phyloP scores from a whole-genome alignment of 2,113 vertebrate genomes.

The Centropus unirufus region DNA sequence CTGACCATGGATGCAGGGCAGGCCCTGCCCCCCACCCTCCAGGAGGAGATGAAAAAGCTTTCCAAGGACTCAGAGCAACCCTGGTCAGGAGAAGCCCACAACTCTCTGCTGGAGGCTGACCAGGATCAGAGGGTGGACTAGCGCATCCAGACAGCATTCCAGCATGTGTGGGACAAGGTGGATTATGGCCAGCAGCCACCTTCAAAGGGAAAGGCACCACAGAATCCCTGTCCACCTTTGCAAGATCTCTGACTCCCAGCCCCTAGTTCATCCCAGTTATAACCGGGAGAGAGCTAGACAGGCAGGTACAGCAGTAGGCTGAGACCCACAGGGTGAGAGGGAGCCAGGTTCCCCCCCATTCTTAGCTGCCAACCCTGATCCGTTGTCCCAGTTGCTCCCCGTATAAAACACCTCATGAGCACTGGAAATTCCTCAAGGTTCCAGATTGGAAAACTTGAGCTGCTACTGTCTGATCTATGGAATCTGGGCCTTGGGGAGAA shows the following conservation, averaged over 20 bases:
- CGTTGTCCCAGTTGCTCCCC: background rate
- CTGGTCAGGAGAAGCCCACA: background rate
- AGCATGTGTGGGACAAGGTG: background rate
- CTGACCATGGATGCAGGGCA: background rate
- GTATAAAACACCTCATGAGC: background rate
- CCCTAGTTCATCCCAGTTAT: background rate
- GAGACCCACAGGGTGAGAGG: background rate
- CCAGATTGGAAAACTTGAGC: background rate
- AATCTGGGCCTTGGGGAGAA: background rate
- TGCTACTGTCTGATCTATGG: background rate
- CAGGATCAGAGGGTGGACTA: background rate
- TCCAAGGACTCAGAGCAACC: background rate
- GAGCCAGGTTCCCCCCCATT: background rate
- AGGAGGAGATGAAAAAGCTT: background rate
- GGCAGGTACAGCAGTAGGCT: background rate
- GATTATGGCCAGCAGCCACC: background rate
- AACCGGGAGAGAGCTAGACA: background rate
- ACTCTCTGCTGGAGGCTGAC: background rate
- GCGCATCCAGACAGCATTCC: background rate
- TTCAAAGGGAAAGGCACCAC: background rate
- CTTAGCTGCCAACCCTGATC: background rate
- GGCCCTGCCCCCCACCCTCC: fast-evolving
- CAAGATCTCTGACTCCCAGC: background rate
- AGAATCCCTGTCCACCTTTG: background rate
- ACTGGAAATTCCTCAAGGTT: background rate